These are phyloP conservation scores for Acropora tenuis DNA, from an alignment of 64 coral and sea anemone genomes.

Conservation along the genomic window DNA sequence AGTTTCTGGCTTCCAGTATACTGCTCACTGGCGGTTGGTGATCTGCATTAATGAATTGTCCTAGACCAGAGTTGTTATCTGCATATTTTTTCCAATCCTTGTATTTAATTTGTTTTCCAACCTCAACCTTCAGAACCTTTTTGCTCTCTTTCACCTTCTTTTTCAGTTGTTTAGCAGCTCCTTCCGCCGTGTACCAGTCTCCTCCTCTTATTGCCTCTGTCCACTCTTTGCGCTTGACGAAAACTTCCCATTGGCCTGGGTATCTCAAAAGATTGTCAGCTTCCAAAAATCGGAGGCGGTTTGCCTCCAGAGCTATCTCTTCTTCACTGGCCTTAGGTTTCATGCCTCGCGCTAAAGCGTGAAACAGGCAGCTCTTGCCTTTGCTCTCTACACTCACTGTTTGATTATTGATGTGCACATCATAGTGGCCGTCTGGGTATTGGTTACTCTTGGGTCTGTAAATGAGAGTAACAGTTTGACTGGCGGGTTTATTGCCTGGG, in stretches of 20 bases:
- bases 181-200: slow-evolving; percentile 9
- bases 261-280: neutral
- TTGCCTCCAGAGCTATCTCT: neutral
- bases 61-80: neutral
- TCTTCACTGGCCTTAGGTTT: neutral
- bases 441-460: slow-evolving; percentile 4
- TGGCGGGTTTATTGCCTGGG: slow-evolving; percentile 1
- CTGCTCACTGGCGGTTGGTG: slow-evolving; percentile 2
- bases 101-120: neutral
- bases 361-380: slow-evolving; percentile 2
- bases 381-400: neutral
- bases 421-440: slow-evolving; percentile 9
- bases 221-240: slow-evolving; percentile 18
- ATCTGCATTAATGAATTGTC: slow-evolving; percentile 16
- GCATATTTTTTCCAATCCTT: neutral
- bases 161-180: neutral
- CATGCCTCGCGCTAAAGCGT: neutral
- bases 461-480: neutral
- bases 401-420: neutral
- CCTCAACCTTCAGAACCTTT: neutral
- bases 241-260: slow-evolving; percentile 7
- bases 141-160: neutral
- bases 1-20: neutral
- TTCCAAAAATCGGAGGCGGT: neutral
- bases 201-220: slow-evolving; percentile 8